Conservation (phyloP, 2,113 vertebrate species). For the Amazona guildingii region DNA sequence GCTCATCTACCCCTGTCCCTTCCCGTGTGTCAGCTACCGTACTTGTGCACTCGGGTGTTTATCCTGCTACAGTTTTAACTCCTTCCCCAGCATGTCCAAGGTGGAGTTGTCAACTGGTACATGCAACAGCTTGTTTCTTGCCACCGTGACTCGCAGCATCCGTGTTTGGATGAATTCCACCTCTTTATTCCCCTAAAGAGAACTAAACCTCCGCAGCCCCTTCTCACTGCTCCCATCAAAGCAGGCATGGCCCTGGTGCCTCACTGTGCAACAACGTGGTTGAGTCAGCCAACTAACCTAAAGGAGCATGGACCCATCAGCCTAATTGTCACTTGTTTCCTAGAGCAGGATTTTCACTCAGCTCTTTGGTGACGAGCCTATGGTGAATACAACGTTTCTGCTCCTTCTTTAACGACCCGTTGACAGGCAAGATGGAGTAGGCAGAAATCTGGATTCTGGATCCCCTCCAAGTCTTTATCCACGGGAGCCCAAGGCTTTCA, state of each 20-base stretch:
- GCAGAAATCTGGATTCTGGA: slow-evolving; percentile 58
- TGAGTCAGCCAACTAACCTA: background rate
- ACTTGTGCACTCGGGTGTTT: background rate
- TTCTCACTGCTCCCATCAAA: background rate
- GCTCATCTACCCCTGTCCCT: background rate
- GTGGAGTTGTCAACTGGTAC: background rate
- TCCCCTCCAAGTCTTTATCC: slow-evolving; percentile 39
- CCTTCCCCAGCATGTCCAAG: background rate
- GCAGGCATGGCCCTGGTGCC: background rate
- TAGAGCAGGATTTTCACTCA: background rate
- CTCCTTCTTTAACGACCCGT: slow-evolving; percentile 26
- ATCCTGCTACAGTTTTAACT: background rate
- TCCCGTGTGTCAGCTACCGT: background rate
- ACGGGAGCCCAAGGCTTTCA: slow-evolving; percentile 51
- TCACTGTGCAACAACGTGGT: background rate
- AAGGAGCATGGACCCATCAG: background rate
- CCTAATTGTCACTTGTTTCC: background rate
- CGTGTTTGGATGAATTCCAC: fast-evolving
- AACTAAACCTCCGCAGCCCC: background rate
- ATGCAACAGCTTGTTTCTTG: background rate
- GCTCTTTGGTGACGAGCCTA: background rate
- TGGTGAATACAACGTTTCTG: background rate
- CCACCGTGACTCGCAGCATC: background rate
- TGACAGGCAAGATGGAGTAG: slow-evolving; percentile 41
- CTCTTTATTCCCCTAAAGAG: background rate